Conservation (phyloP, 2,113 vertebrate genomes). For the Rhea americana region DNA sequence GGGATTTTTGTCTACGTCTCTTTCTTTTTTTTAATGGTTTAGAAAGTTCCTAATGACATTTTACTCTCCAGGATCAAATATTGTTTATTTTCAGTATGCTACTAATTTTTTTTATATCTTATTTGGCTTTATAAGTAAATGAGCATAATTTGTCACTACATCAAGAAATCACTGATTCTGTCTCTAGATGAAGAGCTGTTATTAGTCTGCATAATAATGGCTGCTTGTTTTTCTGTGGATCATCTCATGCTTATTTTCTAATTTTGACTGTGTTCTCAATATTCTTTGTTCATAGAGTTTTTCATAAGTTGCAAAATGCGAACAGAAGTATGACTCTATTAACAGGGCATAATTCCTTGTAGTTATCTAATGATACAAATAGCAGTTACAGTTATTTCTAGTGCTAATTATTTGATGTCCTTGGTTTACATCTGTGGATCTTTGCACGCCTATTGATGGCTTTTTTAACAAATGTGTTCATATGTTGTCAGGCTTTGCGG, state of each 20-base stretch:
- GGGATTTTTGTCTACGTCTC: neutral
- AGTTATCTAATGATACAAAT: neutral
- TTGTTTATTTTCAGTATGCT: neutral
- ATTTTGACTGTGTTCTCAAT: neutral
- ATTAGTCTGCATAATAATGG: neutral
- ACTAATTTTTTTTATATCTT: neutral
- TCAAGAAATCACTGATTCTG: neutral
- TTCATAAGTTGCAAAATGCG: neutral
- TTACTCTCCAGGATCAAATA: neutral
- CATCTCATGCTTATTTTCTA: neutral
- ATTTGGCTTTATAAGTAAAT: neutral
- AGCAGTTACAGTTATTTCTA: neutral
- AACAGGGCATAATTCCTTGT: neutral
- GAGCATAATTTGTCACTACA: neutral
- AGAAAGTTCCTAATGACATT: neutral
- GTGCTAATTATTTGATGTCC: neutral
- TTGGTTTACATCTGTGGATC: neutral
- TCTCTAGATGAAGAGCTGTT: neutral
- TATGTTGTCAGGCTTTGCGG: neutral
- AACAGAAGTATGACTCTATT: neutral
- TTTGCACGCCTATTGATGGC: neutral
- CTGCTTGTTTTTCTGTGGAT: neutral
- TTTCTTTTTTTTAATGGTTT: neutral
- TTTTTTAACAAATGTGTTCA: accelerated
- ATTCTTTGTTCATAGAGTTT: neutral